Base-by-base conservation (phyloP, 2,113 vertebrate species). In the Otolemur garnettii region DNA sequence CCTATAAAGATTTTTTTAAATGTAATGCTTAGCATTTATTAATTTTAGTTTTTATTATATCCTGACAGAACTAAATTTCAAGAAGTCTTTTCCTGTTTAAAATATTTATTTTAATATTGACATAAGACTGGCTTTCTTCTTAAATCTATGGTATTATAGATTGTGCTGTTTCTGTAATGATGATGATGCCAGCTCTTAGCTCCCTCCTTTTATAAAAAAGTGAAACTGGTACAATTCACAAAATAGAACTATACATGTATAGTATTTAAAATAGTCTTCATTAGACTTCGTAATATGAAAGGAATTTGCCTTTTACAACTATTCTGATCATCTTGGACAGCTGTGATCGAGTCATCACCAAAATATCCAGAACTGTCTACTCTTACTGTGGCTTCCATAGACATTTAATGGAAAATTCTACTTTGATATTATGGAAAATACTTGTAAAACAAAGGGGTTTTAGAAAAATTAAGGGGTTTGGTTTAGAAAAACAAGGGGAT, bases 41-140 rank as follows among this genome's bases (percentile, higher is more conserved):
- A 74, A 84, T 38, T 96, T 86, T 74, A 85, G 30, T 87, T 94
- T 84, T 91, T 75, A 77, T 85, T n/a, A 80, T 75, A 64, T 64
- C 5, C 7, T 59, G 72, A 78, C 24, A 77, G 42, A 90, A 22
- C 42, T 74, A 45, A 90, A 91, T 83, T 84, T 87, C 57, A 64
- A 72, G 66, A 90, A 19, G n/a, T 71, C 28, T 95, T 64, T 95
- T 81, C 18, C 60, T 87, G 10, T 50, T 50, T 50, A 50, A 50
- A 50, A 50, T 50, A 38, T 38, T 57, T 80, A 75, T 81, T 86
- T 28, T 95, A 19, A 42, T 81, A 79, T 87, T 72, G 53, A 77
- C 8, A 4, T 87, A 83, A 77, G 14, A 80, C 71, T 75, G 62
- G 2, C 18, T 86, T 86, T 80, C 45, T 80, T 93, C 66, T 91